A percentile compares a stretch with the other conserved stretches of the same genome.
These are phyloP conservation scores for Metallyticus violacea DNA, from an alignment of 2,888 invertebrate genomes.

Conservation along the genomic window DNA sequence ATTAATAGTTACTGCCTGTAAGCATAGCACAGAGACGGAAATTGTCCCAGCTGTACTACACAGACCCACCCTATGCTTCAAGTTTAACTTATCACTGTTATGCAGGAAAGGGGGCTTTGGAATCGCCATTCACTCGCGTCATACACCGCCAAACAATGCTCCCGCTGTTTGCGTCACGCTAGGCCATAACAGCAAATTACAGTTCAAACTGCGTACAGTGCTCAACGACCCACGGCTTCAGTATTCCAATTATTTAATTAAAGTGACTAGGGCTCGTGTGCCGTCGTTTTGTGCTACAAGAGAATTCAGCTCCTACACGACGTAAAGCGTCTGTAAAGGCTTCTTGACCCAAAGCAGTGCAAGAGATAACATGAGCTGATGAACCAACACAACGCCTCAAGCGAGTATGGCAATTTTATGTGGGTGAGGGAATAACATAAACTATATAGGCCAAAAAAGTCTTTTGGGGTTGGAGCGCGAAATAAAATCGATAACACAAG, in stretches of 20 bases:
- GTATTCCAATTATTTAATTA: background rate
- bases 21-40: no score
- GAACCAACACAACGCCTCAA: no score
- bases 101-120: background rate
- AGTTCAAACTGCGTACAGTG: background rate
- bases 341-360: background rate
- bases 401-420: no score
- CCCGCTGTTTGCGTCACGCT: no score
- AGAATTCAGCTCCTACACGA: background rate
- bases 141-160: background rate
- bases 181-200: background rate
- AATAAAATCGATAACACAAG: no score
- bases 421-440: no score
- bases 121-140: background rate
- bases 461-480: no score
- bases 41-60: background rate
- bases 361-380: no score
- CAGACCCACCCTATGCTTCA: background rate
- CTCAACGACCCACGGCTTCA: background rate
- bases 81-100: background rate
- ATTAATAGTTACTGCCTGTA: background rate
- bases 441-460: no score
- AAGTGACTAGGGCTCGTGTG: background rate
- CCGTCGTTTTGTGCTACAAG: background rate
- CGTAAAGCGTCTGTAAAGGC: background rate